Percentiles rank a stretch among this genome's conserved stretches.
phyloP scores from a whole-genome alignment of 2,797 vertebrate species.

The Silurus aristotelis region DNA sequence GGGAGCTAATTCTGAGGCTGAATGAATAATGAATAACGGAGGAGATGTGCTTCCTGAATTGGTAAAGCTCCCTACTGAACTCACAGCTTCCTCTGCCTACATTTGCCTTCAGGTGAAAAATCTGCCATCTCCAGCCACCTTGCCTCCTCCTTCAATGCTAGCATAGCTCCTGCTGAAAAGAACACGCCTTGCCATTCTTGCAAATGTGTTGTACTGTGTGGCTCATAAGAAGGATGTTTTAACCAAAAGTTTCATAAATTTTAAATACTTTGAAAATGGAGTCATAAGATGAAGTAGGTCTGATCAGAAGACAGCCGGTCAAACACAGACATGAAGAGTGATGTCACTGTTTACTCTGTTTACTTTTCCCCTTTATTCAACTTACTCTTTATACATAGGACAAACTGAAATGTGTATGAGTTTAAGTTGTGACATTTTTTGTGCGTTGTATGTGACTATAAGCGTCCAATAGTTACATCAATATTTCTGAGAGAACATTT shows the following conservation, averaged over 20 bases:
- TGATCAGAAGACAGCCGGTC: neutral
- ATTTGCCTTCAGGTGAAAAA: conserved; percentile 78
- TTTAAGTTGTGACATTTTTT: neutral
- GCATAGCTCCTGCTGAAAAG: conserved; percentile 7
- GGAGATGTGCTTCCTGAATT: conserved; percentile 77
- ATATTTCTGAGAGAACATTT: neutral
- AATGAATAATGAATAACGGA: conserved; percentile 80
- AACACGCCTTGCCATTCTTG: conserved; percentile 25
- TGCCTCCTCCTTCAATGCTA: neutral
- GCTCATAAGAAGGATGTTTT: neutral
- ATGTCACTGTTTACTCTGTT: neutral
- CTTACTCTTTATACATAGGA: neutral
- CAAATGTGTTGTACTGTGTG: neutral
- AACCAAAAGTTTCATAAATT: neutral
- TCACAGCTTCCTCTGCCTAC: conserved; percentile 67
- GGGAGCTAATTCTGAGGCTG: conserved; percentile 77
- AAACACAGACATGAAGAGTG: neutral
- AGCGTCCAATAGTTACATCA: neutral
- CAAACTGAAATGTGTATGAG: neutral
- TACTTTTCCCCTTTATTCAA: neutral
- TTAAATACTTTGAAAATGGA: neutral
- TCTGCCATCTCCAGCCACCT: conserved; percentile 64
- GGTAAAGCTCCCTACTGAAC: conserved; percentile 71
- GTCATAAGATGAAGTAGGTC: neutral
- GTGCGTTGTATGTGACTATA: neutral